Percentiles rank a stretch among this genome's conserved stretches.
Evolutionary conservation across 2,113 vertebrate species (phyloP).

Genomic region (Neodon shergylaensis): DNA sequence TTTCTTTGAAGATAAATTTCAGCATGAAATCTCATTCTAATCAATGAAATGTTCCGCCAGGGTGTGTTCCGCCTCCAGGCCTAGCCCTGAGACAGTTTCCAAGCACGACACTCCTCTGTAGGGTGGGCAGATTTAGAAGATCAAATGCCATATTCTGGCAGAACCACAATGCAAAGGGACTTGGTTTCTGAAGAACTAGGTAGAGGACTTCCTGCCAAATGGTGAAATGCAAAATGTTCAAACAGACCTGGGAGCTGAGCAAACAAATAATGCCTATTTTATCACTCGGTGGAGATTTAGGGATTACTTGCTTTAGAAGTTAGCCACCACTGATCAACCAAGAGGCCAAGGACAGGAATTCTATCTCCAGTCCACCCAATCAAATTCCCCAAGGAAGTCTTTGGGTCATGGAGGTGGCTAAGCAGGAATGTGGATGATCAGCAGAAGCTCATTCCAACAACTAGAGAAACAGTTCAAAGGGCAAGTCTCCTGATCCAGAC

Average conservation of each 20-base stretch:
- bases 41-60: not conserved
- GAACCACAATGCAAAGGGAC: not conserved
- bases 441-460: slow-evolving; percentile 24
- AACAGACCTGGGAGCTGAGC: not conserved
- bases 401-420: slow-evolving; percentile 48
- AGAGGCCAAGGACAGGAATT: not conserved
- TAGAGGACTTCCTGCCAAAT: slow-evolving; percentile 7
- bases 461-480: slow-evolving; percentile 53
- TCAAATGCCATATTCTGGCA: not conserved
- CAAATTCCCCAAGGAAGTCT: not conserved
- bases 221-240: slow-evolving; percentile 4
- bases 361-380: slow-evolving; percentile 5
- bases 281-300: slow-evolving; percentile 22
- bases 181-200: not conserved
- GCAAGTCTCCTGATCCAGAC: slow-evolving; percentile 11
- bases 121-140: not conserved
- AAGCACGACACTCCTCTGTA: not conserved
- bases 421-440: slow-evolving; percentile 56
- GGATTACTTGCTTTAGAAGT: slow-evolving; percentile 24
- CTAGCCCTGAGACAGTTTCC: not conserved
- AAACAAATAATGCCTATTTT: not conserved
- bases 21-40: not conserved
- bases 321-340: slow-evolving; percentile 16
- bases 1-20: not conserved
- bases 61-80: not conserved